Percentiles rank a stretch among this genome's conserved stretches.
Conservation (phyloP, 2,113 vertebrate species). For the Indicator indicator region DNA sequence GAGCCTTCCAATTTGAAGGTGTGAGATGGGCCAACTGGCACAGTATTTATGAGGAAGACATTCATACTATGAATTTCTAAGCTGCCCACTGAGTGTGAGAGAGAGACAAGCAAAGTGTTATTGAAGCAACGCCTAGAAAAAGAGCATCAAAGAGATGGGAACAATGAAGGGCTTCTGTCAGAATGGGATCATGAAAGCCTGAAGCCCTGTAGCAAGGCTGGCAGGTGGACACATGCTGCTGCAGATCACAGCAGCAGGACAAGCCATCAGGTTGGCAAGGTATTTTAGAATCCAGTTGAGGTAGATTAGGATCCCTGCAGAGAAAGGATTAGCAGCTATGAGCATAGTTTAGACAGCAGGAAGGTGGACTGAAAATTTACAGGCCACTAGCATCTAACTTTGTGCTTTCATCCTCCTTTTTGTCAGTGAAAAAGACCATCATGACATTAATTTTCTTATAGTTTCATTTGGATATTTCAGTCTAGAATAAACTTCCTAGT, state of each 20-base stretch:
- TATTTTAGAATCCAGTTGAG: conserved; percentile 48
- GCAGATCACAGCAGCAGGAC: conserved; percentile 37
- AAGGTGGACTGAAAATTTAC: not conserved
- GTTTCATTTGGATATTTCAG: not conserved
- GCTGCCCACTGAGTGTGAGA: conserved; percentile 27
- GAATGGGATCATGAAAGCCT: conserved; percentile 13
- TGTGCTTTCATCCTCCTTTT: not conserved
- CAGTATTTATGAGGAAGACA: not conserved
- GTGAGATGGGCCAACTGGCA: conserved; percentile 40
- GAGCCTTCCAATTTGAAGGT: conserved; percentile 22
- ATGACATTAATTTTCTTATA: not conserved
- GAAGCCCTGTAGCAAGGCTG: conserved; percentile 45
- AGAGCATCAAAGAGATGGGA: conserved; percentile 21
- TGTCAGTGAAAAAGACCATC: not conserved
- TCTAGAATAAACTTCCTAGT: not conserved
- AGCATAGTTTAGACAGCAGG: not conserved
- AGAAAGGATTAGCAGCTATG: conserved; percentile 42
- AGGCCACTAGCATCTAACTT: not conserved
- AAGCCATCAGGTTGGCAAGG: conserved; percentile 35
- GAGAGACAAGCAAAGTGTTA: conserved; percentile 25
- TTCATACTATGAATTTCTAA: conserved; percentile 7
- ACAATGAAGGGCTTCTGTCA: not conserved
- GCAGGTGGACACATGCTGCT: conserved; percentile 35
- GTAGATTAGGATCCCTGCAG: conserved; percentile 42
- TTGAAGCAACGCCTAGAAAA: conserved; percentile 52